These are phyloP conservation scores for Eupeodes corollae DNA, from an alignment of 1,140 invertebrate genomes.

Conservation along the genomic window DNA sequence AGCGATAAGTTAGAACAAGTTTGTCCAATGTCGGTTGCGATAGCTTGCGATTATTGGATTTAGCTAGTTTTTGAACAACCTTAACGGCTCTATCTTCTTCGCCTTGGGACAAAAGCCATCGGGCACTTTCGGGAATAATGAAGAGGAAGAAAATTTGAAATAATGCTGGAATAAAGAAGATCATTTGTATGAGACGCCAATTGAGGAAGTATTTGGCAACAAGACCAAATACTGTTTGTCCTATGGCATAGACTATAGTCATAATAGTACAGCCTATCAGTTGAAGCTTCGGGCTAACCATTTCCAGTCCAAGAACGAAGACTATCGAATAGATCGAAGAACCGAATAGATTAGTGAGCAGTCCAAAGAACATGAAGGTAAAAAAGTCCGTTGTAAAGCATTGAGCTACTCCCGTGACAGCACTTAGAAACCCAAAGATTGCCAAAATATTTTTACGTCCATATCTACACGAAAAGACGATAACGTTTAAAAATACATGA, in stretches of 20 bases:
- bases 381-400: slow-evolving; percentile 53
- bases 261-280: slow-evolving; percentile 62
- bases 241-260: slow-evolving; percentile 58
- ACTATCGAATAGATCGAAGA: slow-evolving; percentile 51
- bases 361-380: slow-evolving; percentile 51
- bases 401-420: slow-evolving; percentile 48
- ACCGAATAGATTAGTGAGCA: slow-evolving; percentile 48
- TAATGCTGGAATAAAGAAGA: slow-evolving; percentile 54
- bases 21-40: slow-evolving; percentile 44
- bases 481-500: not conserved
- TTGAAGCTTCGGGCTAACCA: slow-evolving; percentile 59
- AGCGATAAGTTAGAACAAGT: slow-evolving; percentile 29
- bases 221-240: slow-evolving; percentile 53
- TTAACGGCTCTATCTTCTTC: slow-evolving; percentile 48
- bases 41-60: slow-evolving; percentile 52
- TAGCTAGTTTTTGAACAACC: slow-evolving; percentile 50
- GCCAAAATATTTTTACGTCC: slow-evolving; percentile 53
- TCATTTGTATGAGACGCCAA: slow-evolving; percentile 56
- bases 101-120: slow-evolving; percentile 63
- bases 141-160: slow-evolving; percentile 49
- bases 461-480: slow-evolving; percentile 37
- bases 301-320: slow-evolving; percentile 58
- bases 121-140: slow-evolving; percentile 49
- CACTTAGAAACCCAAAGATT: slow-evolving; percentile 43
- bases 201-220: slow-evolving; percentile 54